Conservation (phyloP, 2,113 vertebrate genomes). For the Ursus arctos region DNA sequence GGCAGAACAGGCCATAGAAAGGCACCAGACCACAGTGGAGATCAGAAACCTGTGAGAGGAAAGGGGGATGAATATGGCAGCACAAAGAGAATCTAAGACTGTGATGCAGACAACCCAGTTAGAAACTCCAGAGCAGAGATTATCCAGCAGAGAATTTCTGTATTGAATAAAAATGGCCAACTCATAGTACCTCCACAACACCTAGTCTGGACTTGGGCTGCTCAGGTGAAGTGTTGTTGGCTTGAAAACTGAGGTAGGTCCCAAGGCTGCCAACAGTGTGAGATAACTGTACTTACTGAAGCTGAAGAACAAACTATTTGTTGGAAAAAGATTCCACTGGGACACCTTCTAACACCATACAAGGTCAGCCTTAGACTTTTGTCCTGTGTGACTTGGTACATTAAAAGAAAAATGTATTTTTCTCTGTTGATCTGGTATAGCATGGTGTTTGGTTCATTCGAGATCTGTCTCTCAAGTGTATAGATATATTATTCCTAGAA, state of each 20-base stretch:
- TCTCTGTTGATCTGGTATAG: not conserved
- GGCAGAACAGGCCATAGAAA: not conserved
- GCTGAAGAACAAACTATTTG: not conserved
- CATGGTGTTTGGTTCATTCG: not conserved
- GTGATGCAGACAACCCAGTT: not conserved
- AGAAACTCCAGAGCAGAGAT: not conserved
- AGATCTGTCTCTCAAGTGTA: not conserved
- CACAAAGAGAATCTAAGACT: not conserved
- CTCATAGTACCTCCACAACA: not conserved
- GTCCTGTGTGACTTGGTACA: not conserved
- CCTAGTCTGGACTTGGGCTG: not conserved
- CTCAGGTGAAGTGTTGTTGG: not conserved
- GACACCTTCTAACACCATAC: rapidly evolving
- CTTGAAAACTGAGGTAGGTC: not conserved
- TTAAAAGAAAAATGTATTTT: not conserved
- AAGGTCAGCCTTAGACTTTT: not conserved
- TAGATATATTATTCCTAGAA: not conserved
- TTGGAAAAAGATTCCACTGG: not conserved
- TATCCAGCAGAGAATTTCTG: not conserved
- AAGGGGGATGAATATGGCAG: not conserved
- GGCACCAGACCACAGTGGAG: not conserved
- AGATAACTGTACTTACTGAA: not conserved
- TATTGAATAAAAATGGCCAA: not conserved
- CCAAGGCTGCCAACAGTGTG: not conserved
- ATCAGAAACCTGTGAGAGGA: not conserved